A percentile compares a stretch with the other conserved stretches of the same genome.
phyloP scores from a whole-genome alignment of 2,888 invertebrate genomes.

The Agrilus cyanescens region DNA sequence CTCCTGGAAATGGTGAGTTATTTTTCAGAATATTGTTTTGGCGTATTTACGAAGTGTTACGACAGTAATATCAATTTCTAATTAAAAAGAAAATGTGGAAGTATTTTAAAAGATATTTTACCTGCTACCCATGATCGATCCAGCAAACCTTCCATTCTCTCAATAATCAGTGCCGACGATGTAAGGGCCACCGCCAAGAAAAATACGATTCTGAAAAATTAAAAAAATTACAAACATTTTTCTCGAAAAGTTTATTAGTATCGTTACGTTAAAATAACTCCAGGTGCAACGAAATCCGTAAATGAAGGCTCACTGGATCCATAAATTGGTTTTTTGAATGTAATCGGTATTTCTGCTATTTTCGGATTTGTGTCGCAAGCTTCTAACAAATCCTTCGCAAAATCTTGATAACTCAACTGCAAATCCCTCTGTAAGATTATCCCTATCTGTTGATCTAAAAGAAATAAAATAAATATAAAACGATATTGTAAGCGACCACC shows the following conservation, averaged over 20 bases:
- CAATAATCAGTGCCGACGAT: slow-evolving; percentile 82
- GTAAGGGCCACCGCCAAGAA: slow-evolving; percentile 92
- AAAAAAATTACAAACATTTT: slow-evolving; percentile 5
- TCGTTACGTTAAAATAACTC: slow-evolving; percentile 83
- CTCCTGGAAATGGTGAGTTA: slow-evolving; percentile 42
- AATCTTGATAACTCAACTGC: slow-evolving; percentile 75
- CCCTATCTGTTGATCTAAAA: slow-evolving; percentile 79
- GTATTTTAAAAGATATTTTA: slow-evolving; percentile 18
- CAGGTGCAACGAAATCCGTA: slow-evolving; percentile 92
- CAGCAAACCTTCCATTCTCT: slow-evolving; percentile 80
- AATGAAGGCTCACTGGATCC: slow-evolving; percentile 83
- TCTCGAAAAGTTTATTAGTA: background rate
- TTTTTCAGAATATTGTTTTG: background rate
- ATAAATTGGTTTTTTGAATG: slow-evolving; percentile 81
- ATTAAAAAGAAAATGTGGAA: background rate
- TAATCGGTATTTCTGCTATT: slow-evolving; percentile 78
- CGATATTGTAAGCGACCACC: too few species aligned
- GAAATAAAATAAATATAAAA: background rate
- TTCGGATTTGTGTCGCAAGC: slow-evolving; percentile 72
- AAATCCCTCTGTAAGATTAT: slow-evolving; percentile 78
- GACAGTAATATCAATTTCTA: background rate
- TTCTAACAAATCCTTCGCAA: slow-evolving; percentile 60
- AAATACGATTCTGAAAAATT: slow-evolving; percentile 72
- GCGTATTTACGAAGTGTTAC: background rate
- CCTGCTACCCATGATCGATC: slow-evolving; percentile 88